These are phyloP conservation scores for Diadema setosum DNA, from an alignment of 35 echinoderm and acorn worm genomes.

Conservation along the genomic window DNA sequence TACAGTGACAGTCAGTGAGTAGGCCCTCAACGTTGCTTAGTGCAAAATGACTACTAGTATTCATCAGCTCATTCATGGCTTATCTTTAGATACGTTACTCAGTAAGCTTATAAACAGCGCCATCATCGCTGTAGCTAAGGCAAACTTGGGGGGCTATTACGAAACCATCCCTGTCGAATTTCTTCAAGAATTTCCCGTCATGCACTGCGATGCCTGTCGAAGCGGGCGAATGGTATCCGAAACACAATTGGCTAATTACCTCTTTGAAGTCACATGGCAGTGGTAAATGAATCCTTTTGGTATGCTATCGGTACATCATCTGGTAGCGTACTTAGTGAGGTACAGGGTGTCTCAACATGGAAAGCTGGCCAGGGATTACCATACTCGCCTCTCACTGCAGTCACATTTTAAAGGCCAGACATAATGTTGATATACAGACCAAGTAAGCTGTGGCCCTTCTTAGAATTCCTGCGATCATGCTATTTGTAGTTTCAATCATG, in stretches of 20 bases:
- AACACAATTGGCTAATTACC: slow-evolving; percentile 23
- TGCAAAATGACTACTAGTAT: no score
- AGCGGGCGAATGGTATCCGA: not conserved
- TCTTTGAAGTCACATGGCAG: not conserved
- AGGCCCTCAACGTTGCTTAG: no score
- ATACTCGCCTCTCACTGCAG: no score
- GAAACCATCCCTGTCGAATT: slow-evolving; percentile 10
- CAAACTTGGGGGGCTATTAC: not conserved
- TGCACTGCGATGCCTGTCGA: not conserved
- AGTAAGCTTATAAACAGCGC: not conserved
- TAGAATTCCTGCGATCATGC: no score
- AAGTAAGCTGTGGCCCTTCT: no score
- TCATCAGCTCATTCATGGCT: no score
- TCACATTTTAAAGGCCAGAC: no score
- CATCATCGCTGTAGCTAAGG: not conserved
- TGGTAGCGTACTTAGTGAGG: not conserved
- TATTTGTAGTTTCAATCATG: no score
- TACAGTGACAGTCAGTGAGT: no score
- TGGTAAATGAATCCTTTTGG: not conserved
- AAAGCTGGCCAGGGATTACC: no score
- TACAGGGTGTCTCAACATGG: not conserved
- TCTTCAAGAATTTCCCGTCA: slow-evolving; percentile 15
- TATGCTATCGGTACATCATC: slow-evolving; percentile 11
- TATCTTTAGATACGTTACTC: not conserved
- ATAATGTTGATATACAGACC: no score